Evolutionary conservation across 1,140 invertebrate species (phyloP), one percentile per base, ranked within the genome.

Genomic region (Brachionus rubens): DNA sequence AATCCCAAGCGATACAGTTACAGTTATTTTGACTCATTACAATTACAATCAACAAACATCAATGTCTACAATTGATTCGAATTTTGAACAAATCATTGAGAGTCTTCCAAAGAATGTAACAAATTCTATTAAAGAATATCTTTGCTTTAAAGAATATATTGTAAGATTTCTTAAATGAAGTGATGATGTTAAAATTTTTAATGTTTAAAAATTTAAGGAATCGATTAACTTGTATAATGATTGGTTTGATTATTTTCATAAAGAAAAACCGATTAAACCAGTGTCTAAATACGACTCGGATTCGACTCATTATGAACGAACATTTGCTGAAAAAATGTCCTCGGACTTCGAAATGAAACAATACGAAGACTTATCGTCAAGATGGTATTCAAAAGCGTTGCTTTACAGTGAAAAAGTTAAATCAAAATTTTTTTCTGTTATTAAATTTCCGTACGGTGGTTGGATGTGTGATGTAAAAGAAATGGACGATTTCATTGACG

Each of bases 311-410:
- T 75, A 47, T 16, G 88, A 88, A 81, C 88, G 89, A 4, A 88
- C 89, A 33, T 96, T 94, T 79, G 90, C 92, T 0, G 92, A 96
- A 81, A 91, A 91, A 83, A 90, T 96, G 59, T 91, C 91, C 5
- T 88, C 90, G 81, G 91, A 96, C 82, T 92, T 94, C 79, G 88
- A 88, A 80, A 85, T 89, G 77, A 89, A 91, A 76, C 89, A 91
- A 79, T 91, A 92, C 80, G 88, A 91, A 78, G 85, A 87, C 9
- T 91, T 93, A 79, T 82, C 90, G 62, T 88, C 90, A 16, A 86
- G 90, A 43, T 96, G 94, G 93, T 89, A 89, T 72, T 82, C 68
- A 14, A 48, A 54, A 24, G 68, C 68, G 14, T 12, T 54, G 5
- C 19, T 40, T 12, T 54, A 36, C 21, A 40, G 46, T 33, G 68